Evolutionary conservation across 2,797 vertebrate genomes (phyloP), one percentile per base, ranked within the genome.

Genomic region (Tamandua tetradactyla): DNA sequence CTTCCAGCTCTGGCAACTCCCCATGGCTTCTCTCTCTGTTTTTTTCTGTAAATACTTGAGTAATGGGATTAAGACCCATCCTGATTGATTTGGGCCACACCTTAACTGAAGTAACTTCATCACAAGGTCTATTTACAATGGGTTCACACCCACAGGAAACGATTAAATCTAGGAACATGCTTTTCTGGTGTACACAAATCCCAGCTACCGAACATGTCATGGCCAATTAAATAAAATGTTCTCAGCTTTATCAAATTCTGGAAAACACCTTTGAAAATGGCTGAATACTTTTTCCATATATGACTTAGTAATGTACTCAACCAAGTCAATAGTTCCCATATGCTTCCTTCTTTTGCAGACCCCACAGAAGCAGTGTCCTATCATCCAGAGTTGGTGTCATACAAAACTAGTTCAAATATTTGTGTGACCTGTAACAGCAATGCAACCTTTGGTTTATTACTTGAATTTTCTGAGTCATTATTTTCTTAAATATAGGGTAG

Each of bases 151-250:
- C 49, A 52, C 49, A 52, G 49, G 15, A 52, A 52, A 52, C 14
- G 49, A 15, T 18, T 52, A 52, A 52, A 15, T 15, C 49, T 52
- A 52, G 17, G 14, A 14, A 52, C 13, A 17, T 52, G 49, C 14
- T 52, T 52, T 52, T 49, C 49, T 52, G 49, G 49, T 4, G 49
- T 52, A 52, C 13, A 17, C 17, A 52, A 52, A 13, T 52, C 15
- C 49, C 14, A 52, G 14, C 15, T 17, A 52, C 44, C 44, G 11
- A 4, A 47, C 44, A 47, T 32, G 78, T 94, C 66, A 40, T 87
- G 59, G 96, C 37, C 27, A 89, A 87, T 91, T 85, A 92, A 93
- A 80, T 42, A 64, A 89, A 79, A 62, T 79, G 61, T 93, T 7
- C 35, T 94, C 52, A 74, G 47, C n/a, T 89, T 88, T 92, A 94